These are phyloP conservation scores for Frankliniella fusca DNA, from an alignment of 2,888 invertebrate genomes.

Conservation along the genomic window DNA sequence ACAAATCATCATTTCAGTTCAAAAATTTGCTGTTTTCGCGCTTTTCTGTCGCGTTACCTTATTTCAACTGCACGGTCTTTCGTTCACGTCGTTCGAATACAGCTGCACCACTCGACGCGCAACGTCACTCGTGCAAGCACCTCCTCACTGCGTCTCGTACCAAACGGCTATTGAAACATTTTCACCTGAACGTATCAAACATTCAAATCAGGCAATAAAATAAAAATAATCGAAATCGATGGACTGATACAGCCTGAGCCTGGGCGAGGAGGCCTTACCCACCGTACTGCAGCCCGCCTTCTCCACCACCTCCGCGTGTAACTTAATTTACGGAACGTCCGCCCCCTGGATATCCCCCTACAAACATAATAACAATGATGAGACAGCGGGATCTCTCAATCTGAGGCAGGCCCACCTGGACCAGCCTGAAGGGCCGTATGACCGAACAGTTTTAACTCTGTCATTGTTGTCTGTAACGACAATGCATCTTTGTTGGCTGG, in stretches of 20 bases:
- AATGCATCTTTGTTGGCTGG: neutral
- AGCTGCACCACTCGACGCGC: neutral
- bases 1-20: too few species aligned
- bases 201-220: constrained; percentile 17
- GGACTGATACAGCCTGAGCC: neutral
- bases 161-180: constrained; percentile 2
- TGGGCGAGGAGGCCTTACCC: neutral
- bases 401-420: neutral
- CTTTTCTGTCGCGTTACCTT: too few species aligned
- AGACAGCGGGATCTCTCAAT: constrained; percentile 5
- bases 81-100: too few species aligned
- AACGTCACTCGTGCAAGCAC: too few species aligned
- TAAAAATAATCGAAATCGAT: constrained; percentile 13
- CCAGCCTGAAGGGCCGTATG: constrained; percentile 1
- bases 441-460: constrained; percentile 21
- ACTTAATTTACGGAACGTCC: constrained; percentile 22
- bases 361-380: constrained; percentile 26
- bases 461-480: constrained; percentile 23
- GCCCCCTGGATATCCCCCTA: neutral
- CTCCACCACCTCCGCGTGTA: neutral
- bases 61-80: too few species aligned
- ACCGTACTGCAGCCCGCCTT: neutral
- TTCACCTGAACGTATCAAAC: neutral
- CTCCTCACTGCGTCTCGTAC: neutral
- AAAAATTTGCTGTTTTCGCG: neutral